phyloP scores from a whole-genome alignment of 2,113 vertebrate species.

The Festucalex cinctus region DNA sequence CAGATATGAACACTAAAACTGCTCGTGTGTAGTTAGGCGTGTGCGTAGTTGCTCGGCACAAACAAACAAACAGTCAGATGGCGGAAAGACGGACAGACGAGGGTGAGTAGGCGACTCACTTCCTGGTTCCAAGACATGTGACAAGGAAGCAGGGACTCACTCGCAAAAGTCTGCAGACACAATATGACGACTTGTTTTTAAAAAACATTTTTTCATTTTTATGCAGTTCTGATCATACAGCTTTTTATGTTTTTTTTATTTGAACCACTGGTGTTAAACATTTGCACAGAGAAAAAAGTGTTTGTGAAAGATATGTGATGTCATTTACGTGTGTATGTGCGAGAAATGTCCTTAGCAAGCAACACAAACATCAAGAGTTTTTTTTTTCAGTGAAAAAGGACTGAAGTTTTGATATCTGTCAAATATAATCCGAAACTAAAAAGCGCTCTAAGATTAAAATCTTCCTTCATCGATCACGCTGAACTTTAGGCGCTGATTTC shows the following conservation, averaged over 20 bases:
- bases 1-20: constrained; percentile 77
- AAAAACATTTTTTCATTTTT: constrained; percentile 38
- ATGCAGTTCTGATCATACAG: constrained; percentile 67
- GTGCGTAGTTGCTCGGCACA: constrained; percentile 83
- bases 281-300: constrained; percentile 82
- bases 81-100: constrained; percentile 46
- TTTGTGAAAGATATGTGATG: constrained; percentile 66
- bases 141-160: constrained; percentile 9
- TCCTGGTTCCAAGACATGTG: constrained; percentile 23
- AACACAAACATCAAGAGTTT: constrained; percentile 9
- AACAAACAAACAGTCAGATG: constrained; percentile 66
- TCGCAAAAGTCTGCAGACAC: constrained; percentile 16
- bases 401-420: not conserved
- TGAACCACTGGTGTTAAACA: constrained; percentile 92
- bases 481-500: too few relatives aligned
- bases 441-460: too few relatives aligned
- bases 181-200: constrained; percentile 29
- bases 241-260: constrained; percentile 53
- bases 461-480: too few relatives aligned
- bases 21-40: constrained; percentile 81
- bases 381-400: not conserved
- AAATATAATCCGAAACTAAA: not conserved
- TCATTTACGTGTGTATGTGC: constrained; percentile 31
- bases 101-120: constrained; percentile 8
- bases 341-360: constrained; percentile 31